Evolutionary conservation across 1,140 invertebrate genomes (phyloP).

Genomic region (Drosophila yakuba): DNA sequence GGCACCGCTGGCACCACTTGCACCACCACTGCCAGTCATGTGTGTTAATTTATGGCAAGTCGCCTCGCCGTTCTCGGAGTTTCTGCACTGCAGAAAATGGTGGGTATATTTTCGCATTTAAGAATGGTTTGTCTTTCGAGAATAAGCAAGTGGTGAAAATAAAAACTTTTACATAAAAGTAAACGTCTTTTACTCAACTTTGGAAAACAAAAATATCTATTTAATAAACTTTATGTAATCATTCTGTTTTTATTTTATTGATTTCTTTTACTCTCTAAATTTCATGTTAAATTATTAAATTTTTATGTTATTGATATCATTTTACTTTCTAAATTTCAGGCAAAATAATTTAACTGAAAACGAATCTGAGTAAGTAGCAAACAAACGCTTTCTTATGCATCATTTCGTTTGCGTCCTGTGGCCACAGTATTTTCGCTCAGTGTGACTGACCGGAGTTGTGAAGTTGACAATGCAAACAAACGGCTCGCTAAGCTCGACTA

Average conservation of each 20-base stretch:
- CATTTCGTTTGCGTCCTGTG: background rate
- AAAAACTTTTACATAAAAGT: background rate
- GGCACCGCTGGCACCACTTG: constrained; percentile 5
- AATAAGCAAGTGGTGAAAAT: background rate
- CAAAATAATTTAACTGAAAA: too few relatives aligned
- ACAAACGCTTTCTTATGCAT: too few relatives aligned
- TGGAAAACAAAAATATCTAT: too few relatives aligned
- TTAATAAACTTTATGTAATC: too few relatives aligned
- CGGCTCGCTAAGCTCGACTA: constrained; percentile 78
- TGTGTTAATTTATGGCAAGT: constrained; percentile 70
- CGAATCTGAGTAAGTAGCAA: too few relatives aligned
- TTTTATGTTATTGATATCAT: too few relatives aligned
- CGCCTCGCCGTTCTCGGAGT: constrained; percentile 17
- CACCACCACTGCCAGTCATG: constrained; percentile 32
- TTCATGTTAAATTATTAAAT: too few relatives aligned
- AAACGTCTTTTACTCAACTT: too few relatives aligned
- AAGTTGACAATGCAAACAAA: constrained; percentile 78
- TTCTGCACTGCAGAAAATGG: background rate
- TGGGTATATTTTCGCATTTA: background rate
- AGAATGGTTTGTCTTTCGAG: background rate
- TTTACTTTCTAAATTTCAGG: too few relatives aligned
- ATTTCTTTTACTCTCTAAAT: too few relatives aligned
- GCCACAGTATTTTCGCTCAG: background rate
- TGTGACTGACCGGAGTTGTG: constrained; percentile 16
- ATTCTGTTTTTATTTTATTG: background rate